phyloP scores from a whole-genome alignment of 1,140 invertebrate genomes.

The Trichomalopsis sarcophagae region DNA sequence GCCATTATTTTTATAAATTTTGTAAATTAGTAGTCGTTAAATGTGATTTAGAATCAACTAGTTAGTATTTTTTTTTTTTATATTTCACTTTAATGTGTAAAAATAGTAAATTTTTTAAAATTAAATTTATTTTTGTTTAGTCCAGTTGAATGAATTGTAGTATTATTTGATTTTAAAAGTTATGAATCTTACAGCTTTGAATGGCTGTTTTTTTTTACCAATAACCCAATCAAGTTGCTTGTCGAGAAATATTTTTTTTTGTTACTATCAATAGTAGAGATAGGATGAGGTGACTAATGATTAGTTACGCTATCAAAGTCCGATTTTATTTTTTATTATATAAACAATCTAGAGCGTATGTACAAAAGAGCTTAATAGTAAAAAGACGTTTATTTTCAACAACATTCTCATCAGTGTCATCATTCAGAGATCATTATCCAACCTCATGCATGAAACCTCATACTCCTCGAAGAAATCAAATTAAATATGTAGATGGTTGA shows the following conservation, averaged over 20 bases:
- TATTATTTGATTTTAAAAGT: constrained; percentile 29
- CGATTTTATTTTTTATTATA: constrained; percentile 46
- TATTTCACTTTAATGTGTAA: background rate
- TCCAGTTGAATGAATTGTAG: background rate
- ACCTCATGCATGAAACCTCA: constrained; percentile 10
- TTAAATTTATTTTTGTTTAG: background rate
- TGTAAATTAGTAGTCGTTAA: constrained; percentile 4
- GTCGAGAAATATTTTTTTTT: background rate
- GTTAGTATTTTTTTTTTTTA: constrained; percentile 23
- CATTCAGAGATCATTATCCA: constrained; percentile 32
- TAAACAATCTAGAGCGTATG: constrained; percentile 49
- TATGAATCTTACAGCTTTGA: background rate
- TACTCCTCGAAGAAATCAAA: constrained; percentile 1
- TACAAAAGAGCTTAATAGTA: constrained; percentile 47
- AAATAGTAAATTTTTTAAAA: constrained; percentile 6
- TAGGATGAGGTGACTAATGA: background rate
- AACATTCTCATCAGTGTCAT: constrained; percentile 28
- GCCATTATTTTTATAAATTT: constrained; percentile 29
- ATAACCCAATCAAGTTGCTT: constrained; percentile 2
- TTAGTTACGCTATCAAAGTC: constrained; percentile 34
- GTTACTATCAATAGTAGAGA: background rate
- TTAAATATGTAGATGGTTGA: background rate
- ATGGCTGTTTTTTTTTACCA: background rate
- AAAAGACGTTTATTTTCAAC: constrained; percentile 39
- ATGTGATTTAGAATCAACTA: background rate